Evolutionary conservation across 2,888 invertebrate species (phyloP).

Genomic region (Plebejus melissa): DNA sequence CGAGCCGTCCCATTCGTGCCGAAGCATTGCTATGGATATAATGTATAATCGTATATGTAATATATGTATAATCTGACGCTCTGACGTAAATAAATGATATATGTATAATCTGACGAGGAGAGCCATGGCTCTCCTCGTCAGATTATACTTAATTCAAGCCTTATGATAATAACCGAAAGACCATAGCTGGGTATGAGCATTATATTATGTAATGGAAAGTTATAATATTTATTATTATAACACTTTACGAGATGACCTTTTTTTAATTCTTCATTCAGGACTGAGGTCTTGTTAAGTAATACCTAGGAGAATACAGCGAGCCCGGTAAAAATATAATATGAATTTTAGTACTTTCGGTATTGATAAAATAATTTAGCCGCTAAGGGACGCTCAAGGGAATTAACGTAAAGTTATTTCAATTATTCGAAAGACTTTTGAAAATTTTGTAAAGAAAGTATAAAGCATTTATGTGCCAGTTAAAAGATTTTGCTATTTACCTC

Average conservation of each 20-base stretch:
- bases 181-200: too few relatives aligned
- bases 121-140: too few relatives aligned
- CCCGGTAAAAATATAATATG: background rate
- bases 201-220: too few relatives aligned
- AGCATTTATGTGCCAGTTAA: background rate
- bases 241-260: background rate
- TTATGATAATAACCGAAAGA: too few relatives aligned
- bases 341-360: background rate
- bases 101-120: too few relatives aligned
- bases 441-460: background rate
- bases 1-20: too few relatives aligned
- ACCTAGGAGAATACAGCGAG: background rate
- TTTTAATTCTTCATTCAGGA: background rate
- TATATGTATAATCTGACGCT: too few relatives aligned
- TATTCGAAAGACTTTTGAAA: background rate
- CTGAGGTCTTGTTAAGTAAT: background rate
- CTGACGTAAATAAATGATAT: too few relatives aligned
- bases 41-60: too few relatives aligned
- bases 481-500: background rate
- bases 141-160: too few relatives aligned
- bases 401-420: constrained; percentile 7
- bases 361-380: constrained; percentile 4
- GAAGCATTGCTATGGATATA: too few relatives aligned
- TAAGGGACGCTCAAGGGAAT: background rate
- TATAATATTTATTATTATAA: too few relatives aligned